phyloP scores from a whole-genome alignment of 1,140 invertebrate species.

The Arion vulgaris region DNA sequence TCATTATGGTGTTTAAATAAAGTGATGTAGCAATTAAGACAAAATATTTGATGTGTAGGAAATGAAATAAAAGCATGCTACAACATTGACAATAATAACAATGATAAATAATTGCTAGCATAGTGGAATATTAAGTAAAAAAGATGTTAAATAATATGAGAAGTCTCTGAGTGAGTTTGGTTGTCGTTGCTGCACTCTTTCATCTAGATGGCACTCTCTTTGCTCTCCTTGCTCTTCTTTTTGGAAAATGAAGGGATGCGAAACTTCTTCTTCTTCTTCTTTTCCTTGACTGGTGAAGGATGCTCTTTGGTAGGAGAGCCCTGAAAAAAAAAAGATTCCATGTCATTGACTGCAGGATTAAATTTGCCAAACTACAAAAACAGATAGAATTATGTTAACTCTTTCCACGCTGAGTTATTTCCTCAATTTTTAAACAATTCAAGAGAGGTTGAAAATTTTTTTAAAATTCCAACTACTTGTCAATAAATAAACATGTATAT shows the following conservation, averaged over 20 bases:
- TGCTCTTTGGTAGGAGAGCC: slow-evolving; percentile 68
- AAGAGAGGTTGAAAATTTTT: no score
- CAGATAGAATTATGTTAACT: no score
- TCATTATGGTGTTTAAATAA: background rate
- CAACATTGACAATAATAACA: background rate
- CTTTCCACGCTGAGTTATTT: no score
- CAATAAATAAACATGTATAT: no score
- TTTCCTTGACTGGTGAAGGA: slow-evolving; percentile 68
- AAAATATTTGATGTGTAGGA: background rate
- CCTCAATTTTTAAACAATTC: no score
- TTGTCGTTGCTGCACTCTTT: background rate
- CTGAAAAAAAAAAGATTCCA: slow-evolving; percentile 46
- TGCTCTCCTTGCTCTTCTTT: slow-evolving; percentile 69
- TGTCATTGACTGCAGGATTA: no score
- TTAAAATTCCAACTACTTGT: no score
- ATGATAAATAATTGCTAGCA: background rate
- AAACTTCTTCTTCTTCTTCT: slow-evolving; percentile 72
- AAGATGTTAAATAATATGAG: background rate
- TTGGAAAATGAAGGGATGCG: slow-evolving; percentile 72
- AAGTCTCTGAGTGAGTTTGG: background rate
- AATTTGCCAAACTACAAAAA: no score
- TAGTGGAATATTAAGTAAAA: no score
- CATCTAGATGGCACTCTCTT: slow-evolving; percentile 60
- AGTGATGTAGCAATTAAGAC: background rate
- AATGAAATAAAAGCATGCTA: background rate